These are phyloP conservation scores for Macropus fuliginosus DNA, from an alignment of 2,797 vertebrate species.

Conservation along the genomic window DNA sequence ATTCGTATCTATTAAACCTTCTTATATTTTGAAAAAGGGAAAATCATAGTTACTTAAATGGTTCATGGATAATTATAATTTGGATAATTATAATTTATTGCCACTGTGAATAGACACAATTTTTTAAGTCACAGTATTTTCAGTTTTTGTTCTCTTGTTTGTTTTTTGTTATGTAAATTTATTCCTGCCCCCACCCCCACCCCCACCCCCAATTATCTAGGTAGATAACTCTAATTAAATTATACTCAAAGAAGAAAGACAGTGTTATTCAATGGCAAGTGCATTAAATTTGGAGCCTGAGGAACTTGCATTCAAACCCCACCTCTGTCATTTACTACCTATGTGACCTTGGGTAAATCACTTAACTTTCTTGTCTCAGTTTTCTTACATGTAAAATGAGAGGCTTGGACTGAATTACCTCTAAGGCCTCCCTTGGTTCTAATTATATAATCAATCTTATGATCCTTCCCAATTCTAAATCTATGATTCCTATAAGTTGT, in stretches of 20 bases:
- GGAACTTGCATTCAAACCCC: too few relatives aligned
- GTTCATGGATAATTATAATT: not conserved
- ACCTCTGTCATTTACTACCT: not conserved
- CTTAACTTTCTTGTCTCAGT: not conserved
- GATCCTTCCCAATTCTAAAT: not conserved
- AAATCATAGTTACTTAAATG: constrained; percentile 32
- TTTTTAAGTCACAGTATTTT: constrained; percentile 43
- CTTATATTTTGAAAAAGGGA: constrained; percentile 31
- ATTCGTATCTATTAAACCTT: constrained; percentile 33
- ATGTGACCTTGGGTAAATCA: not conserved
- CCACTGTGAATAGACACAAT: not conserved
- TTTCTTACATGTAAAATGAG: too few relatives aligned
- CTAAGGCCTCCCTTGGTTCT: not conserved
- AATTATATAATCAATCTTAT: not conserved
- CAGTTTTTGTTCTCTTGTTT: constrained; percentile 31
- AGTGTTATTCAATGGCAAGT: too few relatives aligned
- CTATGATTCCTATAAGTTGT: constrained; percentile 28
- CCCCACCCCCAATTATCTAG: constrained; percentile 17
- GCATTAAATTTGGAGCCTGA: too few relatives aligned
- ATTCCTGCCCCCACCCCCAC: not conserved
- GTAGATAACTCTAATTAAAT: constrained; percentile 52
- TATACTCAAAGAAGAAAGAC: constrained; percentile 21
- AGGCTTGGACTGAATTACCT: not conserved
- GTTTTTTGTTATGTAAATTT: constrained; percentile 14
- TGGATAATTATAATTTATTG: not conserved